Percentiles rank a stretch among this genome's conserved stretches.
Evolutionary conservation across 2,113 vertebrate genomes (phyloP).

Genomic region (Percopsis transmontana): DNA sequence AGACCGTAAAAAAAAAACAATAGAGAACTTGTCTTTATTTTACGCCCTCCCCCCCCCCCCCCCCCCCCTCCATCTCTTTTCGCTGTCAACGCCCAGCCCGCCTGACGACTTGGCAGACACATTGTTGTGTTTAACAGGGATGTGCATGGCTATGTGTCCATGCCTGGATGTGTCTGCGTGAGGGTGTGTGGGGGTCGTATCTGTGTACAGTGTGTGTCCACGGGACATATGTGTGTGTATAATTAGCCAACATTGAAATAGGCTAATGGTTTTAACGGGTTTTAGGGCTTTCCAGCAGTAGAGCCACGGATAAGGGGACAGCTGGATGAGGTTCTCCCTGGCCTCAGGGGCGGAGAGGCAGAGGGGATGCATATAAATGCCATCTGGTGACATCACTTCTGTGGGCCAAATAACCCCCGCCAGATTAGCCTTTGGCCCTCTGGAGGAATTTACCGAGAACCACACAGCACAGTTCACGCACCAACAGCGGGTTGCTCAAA

Average conservation of each 20-base stretch:
- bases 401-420: slow-evolving; percentile 24
- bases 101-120: slow-evolving; percentile 73
- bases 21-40: slow-evolving; percentile 58
- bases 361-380: slow-evolving; percentile 43
- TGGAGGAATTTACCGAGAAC: slow-evolving; percentile 45
- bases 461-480: background rate
- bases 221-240: slow-evolving; percentile 56
- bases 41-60: slow-evolving; percentile 49
- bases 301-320: slow-evolving; percentile 69
- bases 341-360: slow-evolving; percentile 55
- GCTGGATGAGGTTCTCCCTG: slow-evolving; percentile 58
- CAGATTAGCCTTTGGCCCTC: slow-evolving; percentile 43
- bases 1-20: slow-evolving; percentile 38
- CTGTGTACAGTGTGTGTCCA: slow-evolving; percentile 9
- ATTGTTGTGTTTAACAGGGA: slow-evolving; percentile 52
- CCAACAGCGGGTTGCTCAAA: slow-evolving; percentile 22
- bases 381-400: slow-evolving; percentile 60
- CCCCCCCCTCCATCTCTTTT: slow-evolving; percentile 47
- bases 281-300: slow-evolving; percentile 43
- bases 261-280: slow-evolving; percentile 78
- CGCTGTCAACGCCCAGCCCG: slow-evolving; percentile 73
- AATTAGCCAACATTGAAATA: slow-evolving; percentile 77
- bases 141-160: slow-evolving; percentile 15
- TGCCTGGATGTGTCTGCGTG: slow-evolving; percentile 9
- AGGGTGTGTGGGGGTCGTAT: slow-evolving; percentile 26